A percentile compares a stretch with the other conserved stretches of the same genome.
Evolutionary conservation across 2,888 invertebrate species (phyloP).

Genomic region (Creontiades dilutus): DNA sequence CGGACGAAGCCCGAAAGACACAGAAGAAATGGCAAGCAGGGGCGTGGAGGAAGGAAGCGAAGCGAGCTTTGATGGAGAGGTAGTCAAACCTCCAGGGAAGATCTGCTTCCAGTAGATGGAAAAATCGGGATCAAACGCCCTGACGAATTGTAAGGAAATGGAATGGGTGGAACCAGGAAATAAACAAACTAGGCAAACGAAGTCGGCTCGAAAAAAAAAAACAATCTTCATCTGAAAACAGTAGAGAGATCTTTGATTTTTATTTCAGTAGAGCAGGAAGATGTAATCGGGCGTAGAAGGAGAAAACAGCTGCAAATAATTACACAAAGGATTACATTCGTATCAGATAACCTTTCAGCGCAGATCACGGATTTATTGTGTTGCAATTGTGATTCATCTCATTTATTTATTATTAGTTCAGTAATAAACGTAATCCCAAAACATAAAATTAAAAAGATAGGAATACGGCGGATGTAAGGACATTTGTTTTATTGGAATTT

Average conservation of each 20-base stretch:
- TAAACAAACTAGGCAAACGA: constrained; percentile 54
- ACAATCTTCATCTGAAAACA: background rate
- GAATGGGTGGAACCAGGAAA: background rate
- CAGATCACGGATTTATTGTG: too few relatives aligned
- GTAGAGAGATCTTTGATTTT: background rate
- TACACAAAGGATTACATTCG: too few relatives aligned
- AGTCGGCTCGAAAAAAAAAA: constrained; percentile 5
- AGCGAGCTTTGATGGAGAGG: constrained; percentile 46
- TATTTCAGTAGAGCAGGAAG: background rate
- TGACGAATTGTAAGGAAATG: constrained; percentile 37
- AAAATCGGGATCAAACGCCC: constrained; percentile 61
- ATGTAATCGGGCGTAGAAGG: background rate
- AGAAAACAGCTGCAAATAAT: background rate
- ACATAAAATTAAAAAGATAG: too few relatives aligned
- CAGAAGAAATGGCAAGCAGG: background rate
- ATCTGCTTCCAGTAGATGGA: background rate
- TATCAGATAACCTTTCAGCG: too few relatives aligned
- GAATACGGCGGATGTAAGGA: too few relatives aligned
- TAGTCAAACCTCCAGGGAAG: constrained; percentile 33
- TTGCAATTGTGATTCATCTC: too few relatives aligned
- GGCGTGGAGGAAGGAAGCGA: constrained; percentile 10
- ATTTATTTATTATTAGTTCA: too few relatives aligned
- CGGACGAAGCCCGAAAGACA: constrained; percentile 1
- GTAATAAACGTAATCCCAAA: too few relatives aligned
- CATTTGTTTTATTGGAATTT: too few relatives aligned